phyloP scores from a whole-genome alignment of 92 coral and sea anemone species.

The Pocillopora grandis region DNA sequence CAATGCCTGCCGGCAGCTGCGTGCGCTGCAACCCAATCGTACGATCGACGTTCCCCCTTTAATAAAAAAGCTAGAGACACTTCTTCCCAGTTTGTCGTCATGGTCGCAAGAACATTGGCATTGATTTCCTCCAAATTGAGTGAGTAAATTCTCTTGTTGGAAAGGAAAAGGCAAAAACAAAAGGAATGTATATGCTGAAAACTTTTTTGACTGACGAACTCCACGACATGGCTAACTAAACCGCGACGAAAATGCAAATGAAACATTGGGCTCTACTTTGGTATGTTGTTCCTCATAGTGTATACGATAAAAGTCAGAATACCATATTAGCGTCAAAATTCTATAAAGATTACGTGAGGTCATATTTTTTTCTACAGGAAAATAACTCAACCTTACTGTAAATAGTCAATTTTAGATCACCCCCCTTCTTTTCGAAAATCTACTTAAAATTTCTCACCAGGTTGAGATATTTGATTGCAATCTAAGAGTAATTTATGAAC shows the following conservation, averaged over 20 bases:
- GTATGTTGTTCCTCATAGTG: slow-evolving; percentile 2
- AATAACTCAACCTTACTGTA: background rate
- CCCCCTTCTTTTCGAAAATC: background rate
- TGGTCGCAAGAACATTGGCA: slow-evolving; percentile 4
- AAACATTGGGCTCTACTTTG: background rate
- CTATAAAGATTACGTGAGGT: background rate
- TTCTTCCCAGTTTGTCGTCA: slow-evolving; percentile 5
- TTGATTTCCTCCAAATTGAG: background rate
- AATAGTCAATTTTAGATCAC: background rate
- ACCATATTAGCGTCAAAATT: background rate
- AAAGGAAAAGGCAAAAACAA: background rate
- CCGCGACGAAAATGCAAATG: background rate
- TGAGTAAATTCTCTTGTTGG: background rate
- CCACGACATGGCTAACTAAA: background rate
- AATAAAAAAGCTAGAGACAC: slow-evolving; percentile 9
- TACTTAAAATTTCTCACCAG: background rate
- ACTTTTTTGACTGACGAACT: background rate
- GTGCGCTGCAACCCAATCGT: slow-evolving; percentile 1
- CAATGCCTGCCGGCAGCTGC: slow-evolving; percentile 9
- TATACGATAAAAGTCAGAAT: background rate
- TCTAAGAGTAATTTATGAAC: background rate
- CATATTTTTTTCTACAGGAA: background rate
- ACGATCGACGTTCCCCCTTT: background rate
- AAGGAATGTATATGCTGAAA: background rate
- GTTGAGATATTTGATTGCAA: background rate